These are phyloP conservation scores for Microplitis manilae DNA, from an alignment of 2,888 invertebrate species.

Conservation along the genomic window DNA sequence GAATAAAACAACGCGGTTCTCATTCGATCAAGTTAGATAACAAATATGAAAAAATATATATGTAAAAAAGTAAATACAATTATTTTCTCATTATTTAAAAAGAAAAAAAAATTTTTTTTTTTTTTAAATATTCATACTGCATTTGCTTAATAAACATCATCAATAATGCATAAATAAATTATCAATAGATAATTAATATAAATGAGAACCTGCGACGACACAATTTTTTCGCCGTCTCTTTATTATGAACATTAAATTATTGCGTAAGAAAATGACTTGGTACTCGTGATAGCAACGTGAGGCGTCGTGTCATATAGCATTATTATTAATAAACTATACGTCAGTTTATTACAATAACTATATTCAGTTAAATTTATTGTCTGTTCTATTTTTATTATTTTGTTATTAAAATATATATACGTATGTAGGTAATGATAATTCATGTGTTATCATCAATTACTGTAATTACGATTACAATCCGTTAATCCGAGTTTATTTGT, in stretches of 20 bases:
- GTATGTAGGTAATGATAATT: slow-evolving; percentile 3
- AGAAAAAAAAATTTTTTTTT: slow-evolving; percentile 7
- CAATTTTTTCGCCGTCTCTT: slow-evolving; percentile 50
- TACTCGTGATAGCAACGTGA: slow-evolving; percentile 63
- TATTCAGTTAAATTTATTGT: slow-evolving; percentile 33
- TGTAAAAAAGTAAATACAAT: background rate
- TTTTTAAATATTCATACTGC: background rate
- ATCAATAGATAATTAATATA: slow-evolving; percentile 26
- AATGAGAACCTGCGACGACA: slow-evolving; percentile 52
- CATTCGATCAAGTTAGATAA: slow-evolving; percentile 47
- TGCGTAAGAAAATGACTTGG: slow-evolving; percentile 64
- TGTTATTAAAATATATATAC: background rate
- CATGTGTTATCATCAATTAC: background rate
- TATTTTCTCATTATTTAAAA: slow-evolving; percentile 7
- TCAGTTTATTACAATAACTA: slow-evolving; percentile 61
- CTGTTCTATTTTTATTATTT: slow-evolving; percentile 12
- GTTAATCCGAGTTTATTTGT: background rate
- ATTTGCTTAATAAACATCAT: background rate
- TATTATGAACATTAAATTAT: slow-evolving; percentile 66
- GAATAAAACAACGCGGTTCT: slow-evolving; percentile 61
- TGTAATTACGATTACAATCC: background rate
- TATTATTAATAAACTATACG: slow-evolving; percentile 68
- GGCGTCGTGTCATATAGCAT: slow-evolving; percentile 63
- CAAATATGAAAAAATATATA: slow-evolving; percentile 6
- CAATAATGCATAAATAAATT: slow-evolving; percentile 29